Conservation (phyloP, 2,797 vertebrate genomes). For the Channa striata region DNA sequence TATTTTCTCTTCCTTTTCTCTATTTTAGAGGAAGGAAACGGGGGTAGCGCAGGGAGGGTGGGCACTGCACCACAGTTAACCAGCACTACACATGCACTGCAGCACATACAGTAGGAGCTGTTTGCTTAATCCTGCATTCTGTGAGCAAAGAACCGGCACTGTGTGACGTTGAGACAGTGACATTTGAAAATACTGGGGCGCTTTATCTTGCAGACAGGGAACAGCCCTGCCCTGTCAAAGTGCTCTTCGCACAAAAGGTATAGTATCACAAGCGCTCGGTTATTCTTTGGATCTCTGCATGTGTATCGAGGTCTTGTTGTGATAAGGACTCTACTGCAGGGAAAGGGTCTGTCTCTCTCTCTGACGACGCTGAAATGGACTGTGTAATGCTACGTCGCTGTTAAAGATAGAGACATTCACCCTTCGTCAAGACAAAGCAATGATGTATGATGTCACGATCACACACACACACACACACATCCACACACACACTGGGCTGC, state of each 20-base stretch:
- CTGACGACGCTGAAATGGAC: conserved; percentile 22
- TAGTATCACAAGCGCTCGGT: not conserved
- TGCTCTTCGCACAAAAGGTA: conserved; percentile 6
- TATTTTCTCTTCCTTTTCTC: conserved; percentile 48
- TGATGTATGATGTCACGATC: conserved; percentile 53
- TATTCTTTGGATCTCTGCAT: not conserved
- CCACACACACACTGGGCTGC: conserved; percentile 6
- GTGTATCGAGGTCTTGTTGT: conserved; percentile 5
- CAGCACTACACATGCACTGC: conserved; percentile 42
- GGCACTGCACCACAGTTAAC: conserved; percentile 46
- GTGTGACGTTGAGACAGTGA: not conserved
- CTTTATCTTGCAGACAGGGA: not conserved
- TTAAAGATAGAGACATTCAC: conserved; percentile 49
- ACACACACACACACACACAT: not conserved
- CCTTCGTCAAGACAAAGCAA: conserved; percentile 50
- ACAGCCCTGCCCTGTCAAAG: not conserved
- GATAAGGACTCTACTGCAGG: conserved; percentile 18
- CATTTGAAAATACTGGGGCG: not conserved
- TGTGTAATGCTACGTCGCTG: conserved; percentile 11
- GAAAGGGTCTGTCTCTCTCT: not conserved
- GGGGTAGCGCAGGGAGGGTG: conserved; percentile 7
- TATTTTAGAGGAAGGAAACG: conserved; percentile 39
- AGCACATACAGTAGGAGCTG: conserved; percentile 24
- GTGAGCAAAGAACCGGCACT: not conserved
- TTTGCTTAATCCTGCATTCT: conserved; percentile 14